Base-by-base conservation (phyloP, 2,888 invertebrate species). In the Fissipunctia ypsillon region DNA sequence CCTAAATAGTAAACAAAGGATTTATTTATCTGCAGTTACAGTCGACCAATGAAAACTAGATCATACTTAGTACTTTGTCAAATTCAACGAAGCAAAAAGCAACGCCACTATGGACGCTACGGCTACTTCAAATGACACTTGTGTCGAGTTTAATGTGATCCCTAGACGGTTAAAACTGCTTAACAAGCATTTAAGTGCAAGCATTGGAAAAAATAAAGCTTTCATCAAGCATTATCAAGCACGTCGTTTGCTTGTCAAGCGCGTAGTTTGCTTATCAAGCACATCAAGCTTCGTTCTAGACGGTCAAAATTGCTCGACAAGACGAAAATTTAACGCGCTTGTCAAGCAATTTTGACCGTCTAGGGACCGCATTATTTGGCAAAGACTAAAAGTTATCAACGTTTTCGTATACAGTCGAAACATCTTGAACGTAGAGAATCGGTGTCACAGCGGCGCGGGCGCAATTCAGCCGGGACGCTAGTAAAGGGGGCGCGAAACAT, bases 401-500 rank as follows among this genome's bases (percentile, higher is more conserved):
- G 38, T 75, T 52, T 59, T 57, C 19, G 28, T 48, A 35, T 25
- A 57, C 86, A 85, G 85, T 85, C 87, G 88, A 90, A 92, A 90
- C 88, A 91, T 91, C 90, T 90, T 89, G 86, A 91, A 91, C 22
- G 70, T 82, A 52, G 82, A 81, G 87, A 88, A 93, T 92, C 92
- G 89, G 91, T 93, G 93, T 93, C 91, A 92, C 66, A 71, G 68
- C 75, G 59, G 48, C 52, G 52, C 79, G 79, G 75, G 75, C 88
- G 84, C 83, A 79, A 84, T 83, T 85, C 80, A 81, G 83, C 60
- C 76, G 83, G 82, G 86, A 83, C 84, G 69, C 65, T 76, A 65
- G 86, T 76, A 86, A 81, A 90, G 93, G 90, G 94, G 94, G 91
- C 94, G 89, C 87, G 78, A 61, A 84, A 78, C 84, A 95, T 95